phyloP scores from a whole-genome alignment of 2,113 vertebrate species.

The Silurus meridionalis region DNA sequence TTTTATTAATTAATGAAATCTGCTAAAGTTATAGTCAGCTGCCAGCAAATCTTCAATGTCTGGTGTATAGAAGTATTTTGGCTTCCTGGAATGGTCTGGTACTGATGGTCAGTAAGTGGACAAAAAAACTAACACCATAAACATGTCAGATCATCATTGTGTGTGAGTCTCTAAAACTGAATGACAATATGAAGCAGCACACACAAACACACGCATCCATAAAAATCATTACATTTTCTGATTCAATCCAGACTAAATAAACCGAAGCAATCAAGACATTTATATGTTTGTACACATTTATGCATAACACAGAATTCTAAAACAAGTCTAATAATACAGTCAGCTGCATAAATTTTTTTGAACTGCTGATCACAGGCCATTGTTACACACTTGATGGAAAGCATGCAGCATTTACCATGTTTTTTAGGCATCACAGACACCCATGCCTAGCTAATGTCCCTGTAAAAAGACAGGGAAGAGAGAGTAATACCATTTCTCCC shows the following conservation, averaged over 20 bases:
- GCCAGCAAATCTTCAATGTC: background rate
- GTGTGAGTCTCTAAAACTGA: background rate
- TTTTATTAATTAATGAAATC: background rate
- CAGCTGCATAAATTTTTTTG: background rate
- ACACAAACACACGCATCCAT: background rate
- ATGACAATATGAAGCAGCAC: background rate
- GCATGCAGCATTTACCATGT: background rate
- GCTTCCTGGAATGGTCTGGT: background rate
- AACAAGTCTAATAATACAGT: background rate
- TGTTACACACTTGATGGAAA: background rate
- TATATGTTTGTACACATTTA: background rate
- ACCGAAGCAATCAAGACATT: background rate
- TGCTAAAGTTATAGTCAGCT: background rate
- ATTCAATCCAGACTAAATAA: background rate
- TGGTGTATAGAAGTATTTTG: background rate
- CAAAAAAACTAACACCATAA: background rate
- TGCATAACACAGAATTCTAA: background rate
- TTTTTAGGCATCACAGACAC: background rate
- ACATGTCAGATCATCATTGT: background rate
- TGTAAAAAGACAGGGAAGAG: background rate
- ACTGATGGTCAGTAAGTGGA: background rate
- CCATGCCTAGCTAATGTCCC: background rate
- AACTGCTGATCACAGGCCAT: background rate
- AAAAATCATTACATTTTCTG: background rate
- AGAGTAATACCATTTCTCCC: background rate